Evolutionary conservation across 2,888 invertebrate genomes (phyloP), one percentile per base, ranked within the genome.

Genomic region (Acrocyrtus sp.): DNA sequence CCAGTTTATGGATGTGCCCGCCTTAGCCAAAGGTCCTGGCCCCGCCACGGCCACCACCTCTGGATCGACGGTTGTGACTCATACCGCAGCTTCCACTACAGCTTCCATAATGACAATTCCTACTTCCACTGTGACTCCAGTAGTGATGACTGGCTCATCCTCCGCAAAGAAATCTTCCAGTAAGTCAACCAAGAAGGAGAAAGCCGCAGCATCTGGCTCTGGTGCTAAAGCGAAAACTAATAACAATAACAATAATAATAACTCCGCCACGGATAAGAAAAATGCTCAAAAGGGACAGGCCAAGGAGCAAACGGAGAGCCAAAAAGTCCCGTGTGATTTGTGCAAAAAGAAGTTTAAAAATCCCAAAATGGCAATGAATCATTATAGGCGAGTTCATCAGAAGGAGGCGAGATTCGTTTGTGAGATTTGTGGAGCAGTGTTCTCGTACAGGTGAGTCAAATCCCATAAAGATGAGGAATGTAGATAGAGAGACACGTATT

Each of bases 301-400:
- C 51, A 34, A 34, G 12, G 34, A 34, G 48, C 41, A 54, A 43
- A 48, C 45, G 15, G 72, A 72, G 47, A 57, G 12, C 39, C 66
- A 69, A 10, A 65, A 65, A 47, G 68, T 74, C 39, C 74, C 76
- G 4, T 81, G 81, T 72, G 67, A 61, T 29, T 63, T 75, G 34
- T 81, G 81, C 47, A 79, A 78, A 53, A 79, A 79, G 72, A 78
- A 74, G 17, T 81, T 81, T 74, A 79, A 79, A 58, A 81, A 75
- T 72, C 62, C 73, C 12, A 79, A 77, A 75, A 78, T 77, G 68
- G 79, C 79, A 26, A 66, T 62, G 62, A 63, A 70, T 43, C 81
- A 81, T 68, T 75, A 74, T 65, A 72, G 78, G 65, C 70, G 78
- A 57, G 80, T 79, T 69, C 81, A 81, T 53, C 74, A 79, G 50